These are phyloP conservation scores for Matsumyia berberina DNA, from an alignment of 2,888 invertebrate genomes.

Conservation along the genomic window DNA sequence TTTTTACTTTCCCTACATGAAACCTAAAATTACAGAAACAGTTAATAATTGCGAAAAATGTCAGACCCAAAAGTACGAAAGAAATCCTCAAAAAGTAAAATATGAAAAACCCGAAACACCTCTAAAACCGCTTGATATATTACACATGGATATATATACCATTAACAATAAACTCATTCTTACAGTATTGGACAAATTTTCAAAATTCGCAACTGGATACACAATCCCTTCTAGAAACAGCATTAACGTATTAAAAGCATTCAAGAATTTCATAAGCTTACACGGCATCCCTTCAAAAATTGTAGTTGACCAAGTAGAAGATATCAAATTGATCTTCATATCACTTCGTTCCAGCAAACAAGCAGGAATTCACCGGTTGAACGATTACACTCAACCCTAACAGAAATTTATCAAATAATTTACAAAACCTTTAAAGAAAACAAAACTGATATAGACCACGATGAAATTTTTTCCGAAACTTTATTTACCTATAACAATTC, in stretches of 20 bases:
- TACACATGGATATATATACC: slow-evolving; percentile 30
- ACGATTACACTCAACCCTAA: slow-evolving; percentile 47
- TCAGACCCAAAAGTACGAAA: slow-evolving; percentile 18
- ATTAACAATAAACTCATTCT: background rate
- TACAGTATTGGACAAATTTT: too few relatives aligned
- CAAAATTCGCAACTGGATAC: slow-evolving; percentile 10
- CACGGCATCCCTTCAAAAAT: slow-evolving; percentile 52
- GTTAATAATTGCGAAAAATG: slow-evolving; percentile 17
- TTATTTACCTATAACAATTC: slow-evolving; percentile 50
- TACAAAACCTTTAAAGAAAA: slow-evolving; percentile 17
- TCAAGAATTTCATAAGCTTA: slow-evolving; percentile 47
- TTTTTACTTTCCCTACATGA: slow-evolving; percentile 38
- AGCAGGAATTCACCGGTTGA: slow-evolving; percentile 50
- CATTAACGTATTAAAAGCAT: slow-evolving; percentile 26
- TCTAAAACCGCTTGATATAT: slow-evolving; percentile 8
- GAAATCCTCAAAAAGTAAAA: background rate
- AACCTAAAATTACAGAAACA: slow-evolving; percentile 24
- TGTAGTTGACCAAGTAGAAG: slow-evolving; percentile 33
- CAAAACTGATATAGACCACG: slow-evolving; percentile 36
- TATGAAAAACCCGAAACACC: slow-evolving; percentile 5
- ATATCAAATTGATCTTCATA: slow-evolving; percentile 11
- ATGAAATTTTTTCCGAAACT: slow-evolving; percentile 53
- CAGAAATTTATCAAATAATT: slow-evolving; percentile 59
- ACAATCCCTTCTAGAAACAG: slow-evolving; percentile 32
- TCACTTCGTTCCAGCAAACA: slow-evolving; percentile 50